Percentiles rank a stretch among this genome's conserved stretches.
These are phyloP conservation scores for Leucozona laternaria DNA, from an alignment of 2,888 invertebrate species.

Conservation along the genomic window DNA sequence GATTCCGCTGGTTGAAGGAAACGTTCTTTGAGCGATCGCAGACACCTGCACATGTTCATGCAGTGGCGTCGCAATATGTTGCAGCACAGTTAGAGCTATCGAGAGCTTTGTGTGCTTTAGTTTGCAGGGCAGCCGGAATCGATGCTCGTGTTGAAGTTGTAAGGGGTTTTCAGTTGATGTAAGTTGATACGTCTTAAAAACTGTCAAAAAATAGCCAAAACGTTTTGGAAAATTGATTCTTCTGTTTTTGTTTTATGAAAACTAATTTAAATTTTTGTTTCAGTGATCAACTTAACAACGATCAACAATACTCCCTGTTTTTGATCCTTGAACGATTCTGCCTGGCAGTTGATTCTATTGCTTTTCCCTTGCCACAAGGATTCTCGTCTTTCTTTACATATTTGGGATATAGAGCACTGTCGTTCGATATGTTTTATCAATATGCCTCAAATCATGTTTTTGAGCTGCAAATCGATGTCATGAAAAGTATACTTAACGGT, in stretches of 20 bases:
- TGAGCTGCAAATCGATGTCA: conserved; percentile 93
- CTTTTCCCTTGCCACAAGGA: conserved; percentile 93
- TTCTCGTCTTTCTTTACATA: conserved; percentile 95
- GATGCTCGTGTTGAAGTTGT: conserved; percentile 88
- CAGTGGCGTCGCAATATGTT: conserved; percentile 92
- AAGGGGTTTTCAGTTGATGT: conserved; percentile 92
- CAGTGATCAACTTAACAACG: conserved; percentile 90
- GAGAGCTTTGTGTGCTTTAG: conserved; percentile 90
- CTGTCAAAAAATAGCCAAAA: neutral
- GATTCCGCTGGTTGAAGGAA: conserved; percentile 84
- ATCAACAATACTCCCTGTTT: conserved; percentile 89
- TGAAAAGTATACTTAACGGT: conserved; percentile 93
- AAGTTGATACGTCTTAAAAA: conserved; percentile 78
- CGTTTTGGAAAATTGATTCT: neutral
- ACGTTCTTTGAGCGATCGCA: conserved; percentile 84
- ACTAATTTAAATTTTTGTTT: conserved; percentile 71
- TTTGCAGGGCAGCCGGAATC: conserved; percentile 88
- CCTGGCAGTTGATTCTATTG: conserved; percentile 90
- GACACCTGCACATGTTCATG: conserved; percentile 90
- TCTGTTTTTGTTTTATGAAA: neutral
- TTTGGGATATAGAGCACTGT: conserved; percentile 91
- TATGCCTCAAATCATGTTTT: conserved; percentile 93
- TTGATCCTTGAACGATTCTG: conserved; percentile 92
- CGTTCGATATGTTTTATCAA: conserved; percentile 91
- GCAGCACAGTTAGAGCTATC: conserved; percentile 92